Evolutionary conservation across 2,113 vertebrate species (phyloP).

Genomic region (Lasiurus borealis): DNA sequence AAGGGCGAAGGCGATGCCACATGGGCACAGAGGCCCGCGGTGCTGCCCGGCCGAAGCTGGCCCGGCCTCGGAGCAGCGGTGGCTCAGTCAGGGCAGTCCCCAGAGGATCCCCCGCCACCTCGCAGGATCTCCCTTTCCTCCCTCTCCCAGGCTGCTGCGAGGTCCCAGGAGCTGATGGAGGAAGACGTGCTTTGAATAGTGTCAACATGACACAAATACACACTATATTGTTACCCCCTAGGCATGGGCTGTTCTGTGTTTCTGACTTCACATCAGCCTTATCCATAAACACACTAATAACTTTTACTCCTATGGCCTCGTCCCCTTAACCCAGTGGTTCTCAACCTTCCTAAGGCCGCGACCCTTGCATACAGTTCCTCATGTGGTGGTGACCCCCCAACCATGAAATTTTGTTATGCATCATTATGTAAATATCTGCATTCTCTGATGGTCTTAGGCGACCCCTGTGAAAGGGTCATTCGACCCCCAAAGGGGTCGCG

Average conservation of each 20-base stretch:
- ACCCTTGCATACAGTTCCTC: too few relatives aligned
- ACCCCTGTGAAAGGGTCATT: too few relatives aligned
- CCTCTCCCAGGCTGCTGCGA: background rate
- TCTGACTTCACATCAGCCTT: background rate
- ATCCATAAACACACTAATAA: background rate
- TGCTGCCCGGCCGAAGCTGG: rapidly evolving
- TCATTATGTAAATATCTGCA: too few relatives aligned
- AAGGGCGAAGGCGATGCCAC: background rate
- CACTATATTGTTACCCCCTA: too few relatives aligned
- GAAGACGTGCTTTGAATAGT: background rate
- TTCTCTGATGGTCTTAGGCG: too few relatives aligned
- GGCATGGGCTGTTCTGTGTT: background rate
- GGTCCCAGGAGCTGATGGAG: background rate
- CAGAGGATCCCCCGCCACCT: rapidly evolving
- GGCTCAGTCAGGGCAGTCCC: background rate
- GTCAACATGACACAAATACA: background rate
- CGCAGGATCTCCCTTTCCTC: background rate
- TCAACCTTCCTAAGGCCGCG: too few relatives aligned
- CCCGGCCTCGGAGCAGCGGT: background rate
- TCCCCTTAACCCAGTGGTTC: background rate
- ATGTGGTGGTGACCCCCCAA: too few relatives aligned
- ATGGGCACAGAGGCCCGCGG: background rate
- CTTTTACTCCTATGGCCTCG: background rate
- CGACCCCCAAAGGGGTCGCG: too few relatives aligned
- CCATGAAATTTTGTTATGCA: too few relatives aligned